These are phyloP conservation scores for Oncorhynchus nerka DNA, from an alignment of 2,113 vertebrate species.

Conservation along the genomic window DNA sequence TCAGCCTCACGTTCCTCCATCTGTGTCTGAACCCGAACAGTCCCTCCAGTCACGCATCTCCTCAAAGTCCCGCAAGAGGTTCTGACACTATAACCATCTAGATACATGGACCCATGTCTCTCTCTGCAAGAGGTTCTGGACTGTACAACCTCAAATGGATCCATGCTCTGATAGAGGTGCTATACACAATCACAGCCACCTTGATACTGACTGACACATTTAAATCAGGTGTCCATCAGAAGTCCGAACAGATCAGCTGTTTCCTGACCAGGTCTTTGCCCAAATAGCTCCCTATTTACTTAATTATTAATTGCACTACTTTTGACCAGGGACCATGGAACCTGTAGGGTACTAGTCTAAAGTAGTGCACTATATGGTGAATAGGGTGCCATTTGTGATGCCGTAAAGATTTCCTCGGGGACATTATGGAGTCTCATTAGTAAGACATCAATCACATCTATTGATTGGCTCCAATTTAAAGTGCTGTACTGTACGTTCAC, in stretches of 20 bases:
- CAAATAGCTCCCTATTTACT: constrained; percentile 17
- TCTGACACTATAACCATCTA: no score
- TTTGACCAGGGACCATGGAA: no score
- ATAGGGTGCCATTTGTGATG: no score
- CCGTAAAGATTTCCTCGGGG: neutral
- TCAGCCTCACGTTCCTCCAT: neutral
- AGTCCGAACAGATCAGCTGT: constrained; percentile 47
- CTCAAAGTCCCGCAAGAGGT: no score
- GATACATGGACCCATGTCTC: no score
- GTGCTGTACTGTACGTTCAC: neutral
- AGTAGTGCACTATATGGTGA: no score
- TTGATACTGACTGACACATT: neutral
- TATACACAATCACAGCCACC: neutral
- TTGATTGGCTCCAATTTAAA: neutral
- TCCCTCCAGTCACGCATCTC: neutral
- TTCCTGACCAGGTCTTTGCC: constrained; percentile 32
- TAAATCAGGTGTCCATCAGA: constrained; percentile 16
- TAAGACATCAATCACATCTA: neutral
- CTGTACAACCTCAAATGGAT: no score
- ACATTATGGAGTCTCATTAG: neutral
- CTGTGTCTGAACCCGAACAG: neutral
- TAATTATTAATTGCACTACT: neutral
- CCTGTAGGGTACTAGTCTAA: no score
- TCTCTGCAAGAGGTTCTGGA: no score
- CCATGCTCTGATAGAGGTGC: neutral